Base-by-base conservation (phyloP, 2,113 vertebrate genomes). In the Rhinoderma darwinii region DNA sequence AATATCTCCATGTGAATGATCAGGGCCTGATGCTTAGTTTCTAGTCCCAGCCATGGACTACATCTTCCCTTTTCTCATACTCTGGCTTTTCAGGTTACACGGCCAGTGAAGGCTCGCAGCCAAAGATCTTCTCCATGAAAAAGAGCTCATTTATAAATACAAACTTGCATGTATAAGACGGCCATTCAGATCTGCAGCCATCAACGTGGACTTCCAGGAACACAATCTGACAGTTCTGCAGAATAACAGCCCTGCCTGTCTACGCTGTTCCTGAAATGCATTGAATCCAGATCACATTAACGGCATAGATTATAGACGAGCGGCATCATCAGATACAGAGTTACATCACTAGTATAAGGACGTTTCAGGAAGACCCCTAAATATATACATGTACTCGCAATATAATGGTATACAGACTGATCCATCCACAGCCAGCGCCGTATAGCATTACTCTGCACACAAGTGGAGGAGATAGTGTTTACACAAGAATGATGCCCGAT, bases 151-250 rank as follows among this genome's bases (percentile, higher is more conserved):
- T 72, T 51, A 47, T 39, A 72, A 83, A 72, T 41, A 82, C 41
- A 72, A 32, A 50, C 43, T 35, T 51, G 61, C 30, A 37, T 68
- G 27, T 54, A 51, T 70, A 54, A 70, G 18, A 50, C 61, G 41
- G 43, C 82, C 37, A 73, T 83, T 59, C 50, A 84, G 68, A 73
- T 56, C 30, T 30, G 47, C 17, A 27, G 47, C 68, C 11, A 22
- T 35, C 63, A 72, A n/a, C 30, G 20, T 25, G 22, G 43, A 84
- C 68, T 83, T 83, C 44, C 63, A 83, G 82, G 81, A 83, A 83
- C 63, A 72, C 15, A 14, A 25, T 37, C 27, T 39, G 82, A 56
- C 82, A 25, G 30, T 30, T 30, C 15, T 74, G 66, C 47, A 73
- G 32, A 44, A 82, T 63, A 27, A 44, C 37, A 81, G 54, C 22